Conservation (phyloP, 2,888 invertebrate species). For the Troilus luridus region DNA sequence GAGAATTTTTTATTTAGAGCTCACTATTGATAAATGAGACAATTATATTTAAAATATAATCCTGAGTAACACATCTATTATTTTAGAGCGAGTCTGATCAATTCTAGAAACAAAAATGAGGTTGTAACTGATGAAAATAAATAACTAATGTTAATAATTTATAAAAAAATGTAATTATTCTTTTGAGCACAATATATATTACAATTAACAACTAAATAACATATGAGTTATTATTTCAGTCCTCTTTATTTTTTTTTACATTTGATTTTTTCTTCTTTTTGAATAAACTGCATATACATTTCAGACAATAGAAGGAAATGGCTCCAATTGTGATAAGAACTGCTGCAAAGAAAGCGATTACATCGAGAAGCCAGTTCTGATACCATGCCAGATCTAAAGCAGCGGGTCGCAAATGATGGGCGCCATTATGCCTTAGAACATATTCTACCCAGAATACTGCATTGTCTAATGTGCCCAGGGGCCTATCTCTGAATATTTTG, state of each 20-base stretch:
- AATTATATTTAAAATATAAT: no score
- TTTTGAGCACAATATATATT: not conserved
- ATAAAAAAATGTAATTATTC: not conserved
- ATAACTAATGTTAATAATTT: no score
- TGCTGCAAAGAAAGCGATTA: not conserved
- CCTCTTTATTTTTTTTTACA: not conserved
- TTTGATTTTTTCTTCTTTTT: not conserved
- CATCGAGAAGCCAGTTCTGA: conserved; percentile 43
- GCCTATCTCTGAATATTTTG: conserved; percentile 20
- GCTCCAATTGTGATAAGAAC: not conserved
- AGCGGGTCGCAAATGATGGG: conserved; percentile 25
- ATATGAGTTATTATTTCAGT: not conserved
- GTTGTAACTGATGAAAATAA: no score
- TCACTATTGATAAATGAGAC: no score
- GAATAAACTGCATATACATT: not conserved
- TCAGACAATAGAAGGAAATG: not conserved
- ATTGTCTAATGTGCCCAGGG: conserved; percentile 5
- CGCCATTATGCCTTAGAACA: conserved; percentile 44
- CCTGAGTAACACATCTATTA: no score
- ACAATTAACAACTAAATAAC: not conserved
- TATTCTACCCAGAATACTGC: conserved; percentile 50
- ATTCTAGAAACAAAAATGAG: not conserved
- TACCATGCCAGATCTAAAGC: conserved; percentile 19
- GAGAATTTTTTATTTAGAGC: no score
- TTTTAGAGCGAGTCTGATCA: not conserved